Base-by-base conservation (phyloP, 64 coral and sea anemone genomes). In the Acropora yongei region DNA sequence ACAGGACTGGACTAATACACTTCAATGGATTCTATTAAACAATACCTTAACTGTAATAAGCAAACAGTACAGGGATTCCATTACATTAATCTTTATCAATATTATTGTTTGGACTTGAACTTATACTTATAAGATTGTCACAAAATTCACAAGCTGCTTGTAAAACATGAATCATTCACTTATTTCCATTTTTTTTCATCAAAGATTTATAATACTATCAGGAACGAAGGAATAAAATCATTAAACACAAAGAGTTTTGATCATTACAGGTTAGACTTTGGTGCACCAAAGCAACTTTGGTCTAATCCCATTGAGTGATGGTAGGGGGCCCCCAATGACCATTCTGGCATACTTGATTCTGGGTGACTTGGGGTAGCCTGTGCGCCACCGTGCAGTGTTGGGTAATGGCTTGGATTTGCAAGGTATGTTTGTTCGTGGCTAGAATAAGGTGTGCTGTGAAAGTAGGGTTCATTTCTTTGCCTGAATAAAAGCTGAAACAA, bases 401-500 rank as follows among this genome's bases (percentile, higher is more conserved):
- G 78, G 78, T 80, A 80, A 58, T 50, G 55, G 78, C 50, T 57
- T 1, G 40, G 78, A 58, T 80, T 80, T 60, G 49, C 50, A 80
- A 10, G 57, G 53, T 60, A 80, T 80, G 50, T 80, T 49, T 80
- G 78, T 80, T 80, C 78, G 61, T 80, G n/a, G 49, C 78, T 60
- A 80, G 78, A 60, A 80, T 80, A 80, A 11, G 78, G 78, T 80
- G 53, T 80, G 51, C 78, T 80, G 55, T 58, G 9, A 80, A 80
- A 60, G 78, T 50, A 60, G 78, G 78, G 8, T 58, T 80, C 55
- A 58, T 39, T 57, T 80, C 78, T 80, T 57, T 60, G 78, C 50
- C 19, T 19, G 78, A 80, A 48, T 8, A 87, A 39, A 57, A 95
- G 47, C 47, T 83, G 80, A 72, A 95, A 90, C 19, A 90, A 88